Base-by-base conservation (phyloP, 2,113 vertebrate species). In the Alces alces region DNA sequence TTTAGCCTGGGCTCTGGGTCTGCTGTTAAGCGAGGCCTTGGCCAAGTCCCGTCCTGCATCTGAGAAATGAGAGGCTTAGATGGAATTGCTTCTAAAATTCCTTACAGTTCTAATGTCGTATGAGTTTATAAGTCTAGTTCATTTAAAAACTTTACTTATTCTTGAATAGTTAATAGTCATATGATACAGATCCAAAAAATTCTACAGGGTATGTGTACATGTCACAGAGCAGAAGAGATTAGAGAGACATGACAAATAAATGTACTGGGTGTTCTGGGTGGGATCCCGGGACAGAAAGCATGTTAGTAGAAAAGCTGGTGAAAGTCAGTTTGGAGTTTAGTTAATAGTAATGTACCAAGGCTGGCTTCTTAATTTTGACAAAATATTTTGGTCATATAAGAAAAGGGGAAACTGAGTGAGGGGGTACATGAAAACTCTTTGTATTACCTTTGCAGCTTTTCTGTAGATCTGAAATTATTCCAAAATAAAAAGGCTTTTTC, bases 151-250 rank as follows among this genome's bases (percentile, higher is more conserved):
- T 70, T 58, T 54, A 84, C 54, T 96, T 93, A 33, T 43, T 93
- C 93, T 95, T 93, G 66, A 89, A n/a, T 82, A 96, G 89, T 54
- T 88, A 85, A 60, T 57, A 66, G 47, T 90, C 86, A 91, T 50
- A 80, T 25, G 47, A 52, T 43, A 78, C 16, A 90, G 73, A 45
- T 55, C 52, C n/a, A 55, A 87, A 50, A 89, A 33, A 14, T 92
- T 78, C 47, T 58, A 70, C 78, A 60, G 6, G 30, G 15, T 55
- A 17, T 55, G 30, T 50, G 14, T 50, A 39, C 47, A 21, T 28
- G 73, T 54, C 58, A 86, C 39, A 47, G 25, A 92, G 50, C 30
- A 54, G 19, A 84, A 15, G 58, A 80, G 8, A 83, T 76, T 58
- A 57, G 36, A 36, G n/a, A 96, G 23, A 54, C 14, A n/a, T 15